Conservation (phyloP, 2,113 vertebrate species). For the Tyrannus savana region DNA sequence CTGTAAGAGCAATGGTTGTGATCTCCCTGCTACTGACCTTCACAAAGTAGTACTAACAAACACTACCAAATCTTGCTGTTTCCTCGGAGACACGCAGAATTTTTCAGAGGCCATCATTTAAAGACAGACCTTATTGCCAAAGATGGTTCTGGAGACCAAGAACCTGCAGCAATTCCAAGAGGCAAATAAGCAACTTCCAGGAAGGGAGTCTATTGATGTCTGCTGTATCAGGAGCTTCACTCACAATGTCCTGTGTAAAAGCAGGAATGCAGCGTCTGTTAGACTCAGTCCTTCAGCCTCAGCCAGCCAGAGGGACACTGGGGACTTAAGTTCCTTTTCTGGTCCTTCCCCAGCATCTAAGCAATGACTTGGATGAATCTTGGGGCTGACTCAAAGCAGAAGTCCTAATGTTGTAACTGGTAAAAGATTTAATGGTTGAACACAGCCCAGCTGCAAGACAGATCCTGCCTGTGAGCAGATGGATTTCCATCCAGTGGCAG, state of each 20-base stretch:
- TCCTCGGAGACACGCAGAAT: background rate
- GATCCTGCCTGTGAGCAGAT: background rate
- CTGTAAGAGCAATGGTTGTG: background rate
- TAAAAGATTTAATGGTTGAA: background rate
- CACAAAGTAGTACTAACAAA: background rate
- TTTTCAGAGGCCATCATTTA: background rate
- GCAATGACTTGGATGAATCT: background rate
- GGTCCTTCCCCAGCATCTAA: background rate
- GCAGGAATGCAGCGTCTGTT: background rate
- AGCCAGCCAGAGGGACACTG: background rate
- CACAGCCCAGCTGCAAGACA: background rate
- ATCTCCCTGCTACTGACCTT: background rate
- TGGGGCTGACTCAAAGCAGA: background rate
- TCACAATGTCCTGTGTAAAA: background rate
- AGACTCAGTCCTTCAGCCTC: background rate
- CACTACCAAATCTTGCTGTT: background rate
- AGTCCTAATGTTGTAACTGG: background rate
- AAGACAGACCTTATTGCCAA: background rate
- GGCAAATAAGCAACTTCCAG: background rate
- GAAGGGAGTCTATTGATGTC: background rate
- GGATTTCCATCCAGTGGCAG: background rate
- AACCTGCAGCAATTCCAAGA: background rate
- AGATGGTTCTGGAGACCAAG: background rate
- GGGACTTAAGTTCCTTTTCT: background rate
- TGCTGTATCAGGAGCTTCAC: background rate